A percentile compares a stretch with the other conserved stretches of the same genome.
Evolutionary conservation across 2,113 vertebrate genomes (phyloP).

Genomic region (human): DNA sequence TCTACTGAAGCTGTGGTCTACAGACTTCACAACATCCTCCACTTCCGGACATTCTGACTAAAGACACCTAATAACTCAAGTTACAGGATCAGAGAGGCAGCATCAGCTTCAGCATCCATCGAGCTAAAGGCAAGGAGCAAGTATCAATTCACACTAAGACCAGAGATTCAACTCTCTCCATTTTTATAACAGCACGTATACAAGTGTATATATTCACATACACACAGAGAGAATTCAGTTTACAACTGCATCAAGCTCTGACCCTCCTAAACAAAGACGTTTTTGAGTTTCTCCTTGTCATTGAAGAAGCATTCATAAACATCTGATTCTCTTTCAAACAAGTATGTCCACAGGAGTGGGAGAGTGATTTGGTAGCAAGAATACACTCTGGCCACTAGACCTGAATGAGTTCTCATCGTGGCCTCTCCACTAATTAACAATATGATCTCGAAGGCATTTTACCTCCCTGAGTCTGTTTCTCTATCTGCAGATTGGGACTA

Average conservation of each 20-base stretch:
- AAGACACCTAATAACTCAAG: background rate
- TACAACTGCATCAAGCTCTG: background rate
- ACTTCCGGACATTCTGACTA: background rate
- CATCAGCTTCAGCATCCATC: background rate
- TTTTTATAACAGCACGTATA: background rate
- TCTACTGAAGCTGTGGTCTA: background rate
- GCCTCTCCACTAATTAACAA: background rate
- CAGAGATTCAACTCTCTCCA: background rate
- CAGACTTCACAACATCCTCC: background rate
- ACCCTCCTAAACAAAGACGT: background rate
- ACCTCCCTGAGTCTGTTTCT: background rate
- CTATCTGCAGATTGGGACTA: background rate
- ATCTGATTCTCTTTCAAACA: background rate
- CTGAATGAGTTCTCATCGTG: background rate
- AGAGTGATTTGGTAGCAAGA: background rate
- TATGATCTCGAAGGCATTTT: background rate
- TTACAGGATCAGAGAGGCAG: background rate
- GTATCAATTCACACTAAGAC: background rate
- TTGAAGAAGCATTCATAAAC: background rate
- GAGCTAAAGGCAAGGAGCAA: background rate
- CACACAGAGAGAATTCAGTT: background rate
- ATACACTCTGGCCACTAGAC: background rate
- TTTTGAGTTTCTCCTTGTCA: background rate
- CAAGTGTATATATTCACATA: background rate
- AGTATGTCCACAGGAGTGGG: too few relatives aligned